Conservation (phyloP, 2,888 invertebrate genomes). For the Germaria angustata region DNA sequence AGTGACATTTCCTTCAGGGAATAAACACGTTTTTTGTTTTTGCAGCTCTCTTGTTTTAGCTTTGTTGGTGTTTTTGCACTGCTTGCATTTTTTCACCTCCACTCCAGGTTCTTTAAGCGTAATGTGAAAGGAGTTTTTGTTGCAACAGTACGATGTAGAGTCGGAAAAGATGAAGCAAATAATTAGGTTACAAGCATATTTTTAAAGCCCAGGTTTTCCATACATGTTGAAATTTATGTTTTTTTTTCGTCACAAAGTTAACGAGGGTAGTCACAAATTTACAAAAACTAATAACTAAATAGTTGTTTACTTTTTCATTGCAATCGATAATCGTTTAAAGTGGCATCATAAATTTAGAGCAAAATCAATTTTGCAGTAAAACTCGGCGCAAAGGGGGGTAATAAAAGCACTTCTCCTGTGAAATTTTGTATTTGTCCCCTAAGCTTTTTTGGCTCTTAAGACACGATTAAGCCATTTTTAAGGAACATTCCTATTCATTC, state of each 20-base stretch:
- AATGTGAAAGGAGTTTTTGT: constrained; percentile 53
- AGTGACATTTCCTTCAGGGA: neutral
- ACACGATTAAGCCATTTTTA: too few relatives aligned
- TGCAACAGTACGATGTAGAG: neutral
- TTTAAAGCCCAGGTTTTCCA: constrained; percentile 8
- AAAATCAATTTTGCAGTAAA: too few relatives aligned
- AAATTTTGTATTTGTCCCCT: too few relatives aligned
- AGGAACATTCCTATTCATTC: too few relatives aligned
- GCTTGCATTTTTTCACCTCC: constrained; percentile 2
- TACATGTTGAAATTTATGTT: neutral
- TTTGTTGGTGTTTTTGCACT: neutral
- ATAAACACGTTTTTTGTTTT: constrained; percentile 12
- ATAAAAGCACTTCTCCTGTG: too few relatives aligned
- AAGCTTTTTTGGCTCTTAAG: neutral
- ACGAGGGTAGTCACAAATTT: neutral
- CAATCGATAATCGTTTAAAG: too few relatives aligned
- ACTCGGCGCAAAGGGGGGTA: neutral
- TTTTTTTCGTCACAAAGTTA: neutral
- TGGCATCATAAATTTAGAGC: too few relatives aligned
- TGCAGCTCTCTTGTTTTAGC: neutral
- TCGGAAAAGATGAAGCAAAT: neutral
- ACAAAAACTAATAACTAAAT: too few relatives aligned
- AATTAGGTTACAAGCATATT: constrained; percentile 49
- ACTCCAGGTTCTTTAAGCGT: neutral
- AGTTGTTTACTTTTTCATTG: too few relatives aligned